Conservation (phyloP, 1,140 invertebrate species). For the Diorhabda elongata region DNA sequence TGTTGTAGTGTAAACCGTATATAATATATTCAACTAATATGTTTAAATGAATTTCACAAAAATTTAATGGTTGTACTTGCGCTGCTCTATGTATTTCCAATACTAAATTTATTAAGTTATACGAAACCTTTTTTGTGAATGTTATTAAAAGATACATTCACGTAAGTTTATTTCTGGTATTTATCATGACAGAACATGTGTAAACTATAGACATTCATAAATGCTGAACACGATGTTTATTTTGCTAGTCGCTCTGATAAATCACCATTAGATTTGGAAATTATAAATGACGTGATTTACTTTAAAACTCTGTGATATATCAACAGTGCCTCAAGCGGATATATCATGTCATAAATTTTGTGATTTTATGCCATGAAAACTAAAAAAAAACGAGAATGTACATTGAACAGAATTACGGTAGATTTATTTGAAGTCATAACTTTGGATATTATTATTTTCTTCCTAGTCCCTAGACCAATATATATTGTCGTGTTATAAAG, state of each 20-base stretch:
- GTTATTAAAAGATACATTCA: no score
- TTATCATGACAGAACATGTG: not conserved
- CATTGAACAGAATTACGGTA: not conserved
- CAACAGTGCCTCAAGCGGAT: not conserved
- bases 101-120: no score
- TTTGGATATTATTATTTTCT: not conserved
- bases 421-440: not conserved
- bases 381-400: not conserved
- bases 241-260: not conserved
- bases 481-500: no score
- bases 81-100: no score
- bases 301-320: conserved; percentile 3
- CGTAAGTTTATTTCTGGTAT: no score
- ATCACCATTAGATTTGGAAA: conserved; percentile 1
- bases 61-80: no score
- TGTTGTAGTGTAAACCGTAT: no score
- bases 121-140: no score
- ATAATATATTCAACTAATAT: no score
- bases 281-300: conserved; percentile 2
- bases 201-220: not conserved
- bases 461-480: not conserved
- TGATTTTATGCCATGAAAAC: not conserved
- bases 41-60: no score
- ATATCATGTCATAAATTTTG: not conserved
- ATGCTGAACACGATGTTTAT: not conserved